These are phyloP conservation scores for Carassius auratus DNA, from an alignment of 2,113 vertebrate species.

Conservation along the genomic window DNA sequence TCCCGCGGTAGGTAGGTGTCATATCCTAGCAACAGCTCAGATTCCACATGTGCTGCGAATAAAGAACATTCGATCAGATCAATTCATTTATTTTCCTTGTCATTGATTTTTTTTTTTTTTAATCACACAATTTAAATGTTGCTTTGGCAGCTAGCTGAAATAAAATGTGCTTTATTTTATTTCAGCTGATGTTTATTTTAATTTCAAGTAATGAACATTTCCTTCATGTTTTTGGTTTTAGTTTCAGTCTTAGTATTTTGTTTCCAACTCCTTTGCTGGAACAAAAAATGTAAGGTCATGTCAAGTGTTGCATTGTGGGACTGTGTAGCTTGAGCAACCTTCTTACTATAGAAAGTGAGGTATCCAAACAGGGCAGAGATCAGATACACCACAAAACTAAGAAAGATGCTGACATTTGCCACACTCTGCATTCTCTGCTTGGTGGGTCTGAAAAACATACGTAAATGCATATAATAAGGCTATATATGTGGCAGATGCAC, in stretches of 20 bases:
- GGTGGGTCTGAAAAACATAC: conserved; percentile 79
- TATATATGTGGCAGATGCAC: background rate
- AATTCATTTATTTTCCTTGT: background rate
- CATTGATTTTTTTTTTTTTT: background rate
- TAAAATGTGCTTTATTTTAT: no score
- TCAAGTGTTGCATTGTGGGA: background rate
- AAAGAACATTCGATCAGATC: background rate
- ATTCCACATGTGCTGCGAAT: conserved; percentile 82
- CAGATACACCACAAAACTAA: conserved; percentile 89
- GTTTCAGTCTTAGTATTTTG: no score
- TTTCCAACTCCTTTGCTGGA: no score
- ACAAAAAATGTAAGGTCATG: background rate
- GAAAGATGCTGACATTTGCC: conserved; percentile 80
- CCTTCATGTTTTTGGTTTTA: no score
- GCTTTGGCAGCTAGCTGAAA: no score
- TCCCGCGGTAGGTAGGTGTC: conserved; percentile 82
- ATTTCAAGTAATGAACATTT: no score
- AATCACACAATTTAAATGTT: no score
- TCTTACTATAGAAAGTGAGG: conserved; percentile 94
- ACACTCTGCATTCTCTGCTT: conserved; percentile 92
- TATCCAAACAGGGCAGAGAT: conserved; percentile 93
- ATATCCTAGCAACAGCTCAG: conserved; percentile 86
- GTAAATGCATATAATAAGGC: conserved; percentile 20
- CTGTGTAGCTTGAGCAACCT: background rate
- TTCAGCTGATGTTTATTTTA: no score